Evolutionary conservation across 1,140 invertebrate genomes (phyloP), one percentile per base, ranked within the genome.

Genomic region (Eciton burchellii): DNA sequence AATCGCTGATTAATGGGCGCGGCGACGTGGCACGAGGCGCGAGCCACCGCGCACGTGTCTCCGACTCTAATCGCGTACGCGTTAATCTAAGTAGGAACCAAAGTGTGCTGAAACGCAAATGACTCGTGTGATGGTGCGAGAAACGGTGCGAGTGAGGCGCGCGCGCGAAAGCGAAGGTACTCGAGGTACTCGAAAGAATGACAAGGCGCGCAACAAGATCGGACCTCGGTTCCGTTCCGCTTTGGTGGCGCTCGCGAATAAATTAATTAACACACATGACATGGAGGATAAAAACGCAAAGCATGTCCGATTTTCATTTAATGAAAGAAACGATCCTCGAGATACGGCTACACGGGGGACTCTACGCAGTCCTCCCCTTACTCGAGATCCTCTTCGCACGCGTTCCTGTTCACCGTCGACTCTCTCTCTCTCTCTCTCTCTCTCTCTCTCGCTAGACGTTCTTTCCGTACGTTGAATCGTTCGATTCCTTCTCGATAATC

Each of bases 11-110:
- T 70, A 79, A 79, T n/a, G 35, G 63, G 62, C 62, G 60, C 21
- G 74, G 74, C 49, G 65, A 76, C 52, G 21, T 73, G 41, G 57
- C 21, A 68, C 59, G 12, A 54, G 49, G 54, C 41, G 19, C 29
- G 45, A 66, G n/a, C n/a, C 43, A 35, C 35, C 35, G 35, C 35
- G 35, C n/a, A n/a, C 35, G 35, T 35, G 35, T 6, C 35, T 35
- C n/a, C 52, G 52, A 54, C 8, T 9, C 52, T 54, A 54, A 54
- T 54, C n/a, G n/a, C 52, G 52, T 54, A 54, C 49, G 49, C 74
- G 35, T 70, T 79, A 79, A 79, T 79, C 74, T 79, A 79, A 79
- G 35, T 79, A 79, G 74, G 74, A 79, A 79, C 74, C 74, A 79
- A 79, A 56, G 49, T 77, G 47, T 56, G 47, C 19, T 56, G 60